phyloP scores from a whole-genome alignment of 2,113 vertebrate species.

The Potamarius usumacintae region DNA sequence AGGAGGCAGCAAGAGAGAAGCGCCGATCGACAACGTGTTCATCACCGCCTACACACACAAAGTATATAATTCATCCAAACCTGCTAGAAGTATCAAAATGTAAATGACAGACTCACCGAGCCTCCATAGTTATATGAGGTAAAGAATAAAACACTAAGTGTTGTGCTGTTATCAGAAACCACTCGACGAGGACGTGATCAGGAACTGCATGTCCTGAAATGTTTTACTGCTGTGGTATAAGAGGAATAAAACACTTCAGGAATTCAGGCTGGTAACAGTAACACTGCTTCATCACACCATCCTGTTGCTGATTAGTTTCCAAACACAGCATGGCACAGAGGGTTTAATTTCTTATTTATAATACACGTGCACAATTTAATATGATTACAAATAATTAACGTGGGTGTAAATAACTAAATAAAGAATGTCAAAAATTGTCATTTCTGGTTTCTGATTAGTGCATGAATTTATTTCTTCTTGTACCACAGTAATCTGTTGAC shows the following conservation, averaged over 20 bases:
- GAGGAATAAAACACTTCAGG: background rate
- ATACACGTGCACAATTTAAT: background rate
- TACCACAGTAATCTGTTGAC: background rate
- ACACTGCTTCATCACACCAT: background rate
- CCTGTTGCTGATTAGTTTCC: background rate
- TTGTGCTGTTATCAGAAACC: background rate
- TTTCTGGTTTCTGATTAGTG: too few species aligned
- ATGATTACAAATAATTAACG: background rate
- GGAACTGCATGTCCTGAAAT: background rate
- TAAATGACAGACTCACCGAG: background rate
- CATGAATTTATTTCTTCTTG: background rate
- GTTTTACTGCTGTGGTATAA: background rate
- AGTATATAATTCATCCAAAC: background rate
- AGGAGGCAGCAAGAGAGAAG: slow-evolving; percentile 92
- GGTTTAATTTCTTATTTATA: background rate
- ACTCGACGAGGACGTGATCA: background rate
- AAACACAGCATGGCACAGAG: background rate
- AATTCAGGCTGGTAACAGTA: background rate
- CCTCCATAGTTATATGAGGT: background rate
- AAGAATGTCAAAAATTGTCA: background rate
- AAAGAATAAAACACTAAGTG: background rate
- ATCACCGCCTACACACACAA: slow-evolving; percentile 83
- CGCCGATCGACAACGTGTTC: slow-evolving; percentile 93
- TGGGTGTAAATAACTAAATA: background rate
- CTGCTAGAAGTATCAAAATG: background rate